These are phyloP conservation scores for Peromyscus eremicus DNA, from an alignment of 2,797 vertebrate genomes.

Conservation along the genomic window DNA sequence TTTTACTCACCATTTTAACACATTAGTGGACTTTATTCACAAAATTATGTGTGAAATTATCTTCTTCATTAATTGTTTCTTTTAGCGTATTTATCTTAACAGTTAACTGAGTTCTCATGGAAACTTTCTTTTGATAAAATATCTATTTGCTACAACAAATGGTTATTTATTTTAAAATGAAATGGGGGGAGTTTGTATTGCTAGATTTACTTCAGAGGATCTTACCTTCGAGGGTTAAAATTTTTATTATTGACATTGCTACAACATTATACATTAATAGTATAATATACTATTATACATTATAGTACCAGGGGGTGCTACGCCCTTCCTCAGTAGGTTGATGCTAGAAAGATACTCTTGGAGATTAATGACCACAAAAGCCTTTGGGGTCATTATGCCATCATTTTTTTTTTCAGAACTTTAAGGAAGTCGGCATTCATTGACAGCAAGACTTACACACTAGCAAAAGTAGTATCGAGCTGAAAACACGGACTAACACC, in stretches of 20 bases:
- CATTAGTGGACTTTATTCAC: not conserved
- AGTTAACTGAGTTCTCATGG: constrained; percentile 49
- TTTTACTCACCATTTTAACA: constrained; percentile 41
- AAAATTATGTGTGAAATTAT: constrained; percentile 7
- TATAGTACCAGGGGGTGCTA: not conserved
- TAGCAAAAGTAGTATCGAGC: not conserved
- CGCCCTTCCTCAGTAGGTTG: constrained; percentile 4
- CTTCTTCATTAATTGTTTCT: constrained; percentile 27
- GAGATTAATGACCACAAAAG: constrained; percentile 31
- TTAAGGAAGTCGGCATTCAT: not conserved
- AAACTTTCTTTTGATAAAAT: constrained; percentile 45
- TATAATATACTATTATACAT: no score
- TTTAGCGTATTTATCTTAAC: constrained; percentile 52
- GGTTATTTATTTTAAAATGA: constrained; percentile 45
- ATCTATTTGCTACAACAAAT: constrained; percentile 53
- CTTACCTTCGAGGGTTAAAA: not conserved
- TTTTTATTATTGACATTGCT: constrained; percentile 49
- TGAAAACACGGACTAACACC: not conserved
- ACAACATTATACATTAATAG: not conserved
- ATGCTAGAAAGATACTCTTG: not conserved
- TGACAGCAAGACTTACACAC: not conserved
- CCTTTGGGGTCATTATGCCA: not conserved
- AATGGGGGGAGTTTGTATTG: constrained; percentile 9
- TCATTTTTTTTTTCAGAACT: not conserved
- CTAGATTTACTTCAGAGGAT: constrained; percentile 32